Percentiles rank a stretch among this genome's conserved stretches.
These are phyloP conservation scores for Ommatoiulus sabulosus DNA, from an alignment of 2,888 invertebrate species.

Conservation along the genomic window DNA sequence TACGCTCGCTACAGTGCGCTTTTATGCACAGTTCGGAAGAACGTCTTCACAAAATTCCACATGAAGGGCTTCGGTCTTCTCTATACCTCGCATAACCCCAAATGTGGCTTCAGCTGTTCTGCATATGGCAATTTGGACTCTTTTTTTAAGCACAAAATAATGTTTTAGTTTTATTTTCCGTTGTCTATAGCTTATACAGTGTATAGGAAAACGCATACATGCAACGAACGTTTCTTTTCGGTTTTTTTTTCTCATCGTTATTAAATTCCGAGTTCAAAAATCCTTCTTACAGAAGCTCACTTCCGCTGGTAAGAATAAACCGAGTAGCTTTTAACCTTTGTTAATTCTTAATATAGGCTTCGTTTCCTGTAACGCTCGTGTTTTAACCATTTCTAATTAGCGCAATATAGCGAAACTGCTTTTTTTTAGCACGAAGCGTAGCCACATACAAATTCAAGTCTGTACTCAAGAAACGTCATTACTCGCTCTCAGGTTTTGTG, in stretches of 20 bases:
- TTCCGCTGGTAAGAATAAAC: conserved; percentile 19
- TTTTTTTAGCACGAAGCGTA: no score
- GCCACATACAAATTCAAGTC: no score
- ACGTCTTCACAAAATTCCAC: no score
- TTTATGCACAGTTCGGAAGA: no score
- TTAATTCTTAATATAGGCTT: neutral
- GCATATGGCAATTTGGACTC: neutral
- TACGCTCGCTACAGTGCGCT: no score
- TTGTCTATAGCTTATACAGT: neutral
- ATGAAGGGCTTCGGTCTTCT: neutral
- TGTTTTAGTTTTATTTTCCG: neutral
- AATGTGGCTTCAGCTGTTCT: conserved; percentile 10
- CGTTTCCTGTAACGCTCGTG: conserved; percentile 19
- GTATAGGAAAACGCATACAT: no score
- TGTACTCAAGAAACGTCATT: no score
- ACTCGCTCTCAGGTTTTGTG: no score
- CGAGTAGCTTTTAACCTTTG: conserved; percentile 19
- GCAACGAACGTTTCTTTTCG: no score
- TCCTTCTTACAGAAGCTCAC: neutral
- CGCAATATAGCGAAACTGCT: neutral
- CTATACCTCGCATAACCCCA: neutral
- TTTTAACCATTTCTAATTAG: conserved; percentile 1
- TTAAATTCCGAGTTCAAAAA: neutral
- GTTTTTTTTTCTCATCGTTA: neutral
- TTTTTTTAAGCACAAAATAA: neutral